Evolutionary conservation across 2,113 vertebrate genomes (phyloP).

Genomic region (Ahaetulla prasina): DNA sequence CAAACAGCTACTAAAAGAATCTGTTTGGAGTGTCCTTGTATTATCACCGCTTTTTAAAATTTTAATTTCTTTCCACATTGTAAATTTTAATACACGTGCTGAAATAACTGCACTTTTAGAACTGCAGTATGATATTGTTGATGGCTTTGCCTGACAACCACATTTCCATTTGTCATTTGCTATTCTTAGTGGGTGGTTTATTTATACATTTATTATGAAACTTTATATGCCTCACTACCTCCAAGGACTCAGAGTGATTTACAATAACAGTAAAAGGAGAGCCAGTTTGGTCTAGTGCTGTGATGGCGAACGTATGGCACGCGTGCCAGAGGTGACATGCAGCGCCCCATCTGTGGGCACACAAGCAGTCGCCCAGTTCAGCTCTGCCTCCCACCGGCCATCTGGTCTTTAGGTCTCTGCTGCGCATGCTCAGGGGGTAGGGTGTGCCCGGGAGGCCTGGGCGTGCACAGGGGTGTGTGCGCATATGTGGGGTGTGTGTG

Average conservation of each 20-base stretch:
- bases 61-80: neutral
- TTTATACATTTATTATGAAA: neutral
- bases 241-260: neutral
- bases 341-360: too few relatives aligned
- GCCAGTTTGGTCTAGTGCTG: neutral
- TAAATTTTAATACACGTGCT: neutral
- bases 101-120: neutral
- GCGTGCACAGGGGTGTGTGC: too few relatives aligned
- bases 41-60: neutral
- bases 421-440: too few relatives aligned
- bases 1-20: neutral
- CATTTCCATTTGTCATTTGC: neutral
- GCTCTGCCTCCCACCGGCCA: too few relatives aligned
- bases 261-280: neutral
- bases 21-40: neutral
- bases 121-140: neutral
- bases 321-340: too few relatives aligned
- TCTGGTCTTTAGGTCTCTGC: too few relatives aligned
- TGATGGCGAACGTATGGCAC: too few relatives aligned
- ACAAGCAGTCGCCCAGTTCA: too few relatives aligned
- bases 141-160: neutral
- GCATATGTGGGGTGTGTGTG: too few relatives aligned
- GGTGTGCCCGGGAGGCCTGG: too few relatives aligned
- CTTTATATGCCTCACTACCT: neutral
- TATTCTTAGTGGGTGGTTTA: neutral